Base-by-base conservation (phyloP, 2,888 invertebrate genomes). In the Prosapia bicincta region DNA sequence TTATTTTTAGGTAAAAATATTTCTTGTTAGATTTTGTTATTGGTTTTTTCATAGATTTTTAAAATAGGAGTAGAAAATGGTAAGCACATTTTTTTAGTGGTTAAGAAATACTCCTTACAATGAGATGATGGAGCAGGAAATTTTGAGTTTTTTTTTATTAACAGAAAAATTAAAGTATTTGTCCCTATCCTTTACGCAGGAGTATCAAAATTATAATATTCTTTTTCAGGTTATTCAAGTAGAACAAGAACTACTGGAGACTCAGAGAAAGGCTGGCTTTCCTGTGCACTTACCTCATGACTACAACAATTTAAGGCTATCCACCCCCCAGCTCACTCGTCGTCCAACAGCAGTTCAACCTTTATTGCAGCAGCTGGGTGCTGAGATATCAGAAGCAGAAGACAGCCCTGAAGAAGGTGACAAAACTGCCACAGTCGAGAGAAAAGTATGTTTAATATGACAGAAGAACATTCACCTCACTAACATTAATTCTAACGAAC, bases 201-300 rank as follows among this genome's bases (percentile, higher is more conserved):
- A n/a, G n/a, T n/a, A n/a, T n/a, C n/a, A n/a, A n/a, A n/a, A n/a
- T n/a, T n/a, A n/a, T n/a, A n/a, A n/a, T n/a, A n/a, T n/a, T n/a
- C n/a, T n/a, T n/a, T 70, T 71, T 2, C 38, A 76, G 76, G 71
- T 76, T 9, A 93, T 95, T 69, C 88, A 93, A 78, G 88, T 96
- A 79, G 96, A 96, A 85, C 93, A 93, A 82, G 91, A 95, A 82
- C 85, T 96, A 79, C 87, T 93, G 83, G 95, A 96, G 83, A 96
- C 96, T 0, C 96, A 96, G 84, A 91, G 93, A 83, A 93, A 93
- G 83, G 96, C 96, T 0, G 97, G 97, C 6, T 88, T 97, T 76
- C 94, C 94, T 0, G 91, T 93, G 75, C 90, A 91, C 83, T 85
- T 95, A 82, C 95, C 95, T 5, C 93, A 94, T 82, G 94, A 95